Evolutionary conservation across 2,888 invertebrate genomes (phyloP).

Genomic region (Punctoribates punctum): DNA sequence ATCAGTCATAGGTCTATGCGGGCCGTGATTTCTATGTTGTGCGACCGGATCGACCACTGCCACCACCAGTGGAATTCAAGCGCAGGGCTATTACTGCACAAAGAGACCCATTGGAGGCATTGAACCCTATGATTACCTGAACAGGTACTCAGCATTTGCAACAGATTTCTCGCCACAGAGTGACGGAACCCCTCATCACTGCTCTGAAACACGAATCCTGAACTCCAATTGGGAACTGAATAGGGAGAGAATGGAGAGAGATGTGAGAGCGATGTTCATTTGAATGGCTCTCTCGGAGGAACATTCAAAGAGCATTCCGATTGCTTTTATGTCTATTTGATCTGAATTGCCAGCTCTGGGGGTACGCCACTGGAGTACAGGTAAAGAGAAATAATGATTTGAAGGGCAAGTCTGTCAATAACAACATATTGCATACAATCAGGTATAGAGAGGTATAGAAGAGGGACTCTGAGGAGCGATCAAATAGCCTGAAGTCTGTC

Average conservation of each 20-base stretch:
- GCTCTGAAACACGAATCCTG: not conserved
- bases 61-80: conserved; percentile 9
- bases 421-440: conserved; percentile 13
- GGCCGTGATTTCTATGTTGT: conserved; percentile 31
- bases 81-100: conserved; percentile 25
- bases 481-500: conserved; percentile 29
- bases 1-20: conserved; percentile 35
- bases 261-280: too few species aligned
- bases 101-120: conserved; percentile 20
- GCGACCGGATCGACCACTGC: conserved; percentile 29
- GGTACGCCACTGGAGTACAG: conserved; percentile 17
- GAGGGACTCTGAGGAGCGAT: conserved; percentile 9
- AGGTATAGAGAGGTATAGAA: conserved; percentile 4
- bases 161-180: not conserved
- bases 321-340: not conserved
- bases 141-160: conserved; percentile 21
- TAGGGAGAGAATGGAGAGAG: too few species aligned
- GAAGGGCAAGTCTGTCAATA: conserved; percentile 33
- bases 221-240: not conserved
- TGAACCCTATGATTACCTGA: conserved; percentile 38
- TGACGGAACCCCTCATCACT: not conserved
- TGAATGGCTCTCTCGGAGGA: not conserved
- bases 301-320: not conserved
- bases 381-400: conserved; percentile 28
- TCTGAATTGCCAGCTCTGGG: not conserved